These are phyloP conservation scores for Agrilus mali DNA, from an alignment of 2,888 invertebrate species.

Conservation along the genomic window DNA sequence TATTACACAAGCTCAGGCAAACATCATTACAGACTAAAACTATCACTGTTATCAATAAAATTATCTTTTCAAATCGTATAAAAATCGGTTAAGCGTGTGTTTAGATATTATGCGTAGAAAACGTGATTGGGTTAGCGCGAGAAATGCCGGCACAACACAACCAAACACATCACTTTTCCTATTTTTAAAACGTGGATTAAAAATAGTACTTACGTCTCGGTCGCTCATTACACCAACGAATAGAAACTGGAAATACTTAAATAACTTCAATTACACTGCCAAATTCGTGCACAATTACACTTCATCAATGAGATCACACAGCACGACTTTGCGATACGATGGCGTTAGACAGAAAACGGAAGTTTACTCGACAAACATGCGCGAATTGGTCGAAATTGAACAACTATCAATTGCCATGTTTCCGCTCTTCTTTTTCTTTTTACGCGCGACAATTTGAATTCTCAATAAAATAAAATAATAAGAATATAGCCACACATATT, in stretches of 20 bases:
- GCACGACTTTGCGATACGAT: no score
- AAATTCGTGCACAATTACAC: not conserved
- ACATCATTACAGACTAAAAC: no score
- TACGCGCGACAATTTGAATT: no score
- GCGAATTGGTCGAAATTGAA: no score
- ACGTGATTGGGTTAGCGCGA: not conserved
- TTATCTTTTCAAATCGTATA: not conserved
- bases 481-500: no score
- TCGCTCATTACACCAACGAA: conserved; percentile 21
- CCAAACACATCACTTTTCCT: conserved; percentile 5
- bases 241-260: conserved; percentile 2
- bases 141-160: conserved; percentile 11
- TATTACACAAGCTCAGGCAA: not conserved
- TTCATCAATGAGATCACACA: no score
- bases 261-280: not conserved
- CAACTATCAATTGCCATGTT: no score
- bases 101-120: not conserved
- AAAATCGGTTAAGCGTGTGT: conserved; percentile 3
- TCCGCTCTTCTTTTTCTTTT: no score
- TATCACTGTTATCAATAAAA: no score
- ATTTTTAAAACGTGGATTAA: conserved; percentile 13
- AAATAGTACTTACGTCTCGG: conserved; percentile 23
- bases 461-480: no score
- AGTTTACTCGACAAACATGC: not conserved
- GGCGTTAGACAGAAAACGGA: not conserved